These are phyloP conservation scores for Dryas iulia DNA, from an alignment of 1,140 invertebrate genomes.

Conservation along the genomic window DNA sequence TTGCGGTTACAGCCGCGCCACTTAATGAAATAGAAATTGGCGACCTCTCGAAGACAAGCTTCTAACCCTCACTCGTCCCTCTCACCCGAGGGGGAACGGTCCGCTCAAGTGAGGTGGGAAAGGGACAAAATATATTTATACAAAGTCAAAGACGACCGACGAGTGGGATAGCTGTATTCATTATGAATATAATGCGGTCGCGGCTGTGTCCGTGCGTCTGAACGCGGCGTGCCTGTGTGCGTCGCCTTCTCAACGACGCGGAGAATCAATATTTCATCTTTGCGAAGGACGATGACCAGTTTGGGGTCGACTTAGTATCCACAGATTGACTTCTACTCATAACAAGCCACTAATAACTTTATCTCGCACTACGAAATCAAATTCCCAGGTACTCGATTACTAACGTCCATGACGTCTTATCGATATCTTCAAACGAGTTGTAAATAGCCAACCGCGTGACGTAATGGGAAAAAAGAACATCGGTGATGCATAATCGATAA, in stretches of 20 bases:
- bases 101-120: conserved; percentile 60
- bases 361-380: background rate
- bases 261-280: conserved; percentile 79
- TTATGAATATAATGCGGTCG: conserved; percentile 79
- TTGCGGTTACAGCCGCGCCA: conserved; percentile 69
- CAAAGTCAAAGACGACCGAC: conserved; percentile 77
- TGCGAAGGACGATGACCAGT: conserved; percentile 64
- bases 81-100: conserved; percentile 51
- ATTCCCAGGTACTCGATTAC: background rate
- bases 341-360: background rate
- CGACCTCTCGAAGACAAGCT: conserved; percentile 76
- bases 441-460: conserved; percentile 34
- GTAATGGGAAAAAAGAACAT: conserved; percentile 58
- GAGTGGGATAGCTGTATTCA: conserved; percentile 79
- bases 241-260: conserved; percentile 60
- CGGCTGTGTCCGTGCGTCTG: conserved; percentile 70
- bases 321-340: background rate
- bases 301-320: conserved; percentile 37
- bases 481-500: conserved; percentile 64
- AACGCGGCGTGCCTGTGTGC: conserved; percentile 54
- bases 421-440: background rate
- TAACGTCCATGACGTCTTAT: background rate
- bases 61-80: conserved; percentile 63
- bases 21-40: conserved; percentile 80
- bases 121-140: conserved; percentile 78